Evolutionary conservation across 2,888 invertebrate species (phyloP).

Genomic region (Cacoxenus indagator): DNA sequence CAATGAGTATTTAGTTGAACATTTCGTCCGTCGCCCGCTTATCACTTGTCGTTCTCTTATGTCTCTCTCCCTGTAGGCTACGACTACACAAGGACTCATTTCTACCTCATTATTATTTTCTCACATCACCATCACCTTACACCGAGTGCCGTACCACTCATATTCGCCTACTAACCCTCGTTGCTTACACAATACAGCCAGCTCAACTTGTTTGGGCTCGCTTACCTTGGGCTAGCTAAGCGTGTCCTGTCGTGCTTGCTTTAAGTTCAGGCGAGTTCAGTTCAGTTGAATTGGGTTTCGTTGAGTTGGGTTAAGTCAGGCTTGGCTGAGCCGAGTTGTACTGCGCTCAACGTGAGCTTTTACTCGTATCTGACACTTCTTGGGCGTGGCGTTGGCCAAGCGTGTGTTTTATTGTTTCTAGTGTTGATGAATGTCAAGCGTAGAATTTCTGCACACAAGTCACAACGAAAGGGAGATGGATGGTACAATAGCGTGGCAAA

Average conservation of each 20-base stretch:
- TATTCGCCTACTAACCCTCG: slow-evolving; percentile 9
- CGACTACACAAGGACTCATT: neutral
- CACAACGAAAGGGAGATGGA: neutral
- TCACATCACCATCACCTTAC: slow-evolving; percentile 32
- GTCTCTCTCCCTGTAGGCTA: slow-evolving; percentile 3
- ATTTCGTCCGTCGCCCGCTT: neutral
- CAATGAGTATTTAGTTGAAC: slow-evolving; percentile 21
- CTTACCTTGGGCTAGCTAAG: no score
- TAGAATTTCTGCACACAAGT: slow-evolving; percentile 1
- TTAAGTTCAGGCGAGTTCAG: no score
- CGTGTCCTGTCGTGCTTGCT: no score
- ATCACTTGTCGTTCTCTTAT: neutral
- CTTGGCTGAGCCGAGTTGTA: no score
- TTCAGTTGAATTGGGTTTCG: no score
- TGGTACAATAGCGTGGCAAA: no score
- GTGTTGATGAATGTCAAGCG: slow-evolving; percentile 20
- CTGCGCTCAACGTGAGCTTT: no score
- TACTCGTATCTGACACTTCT: neutral
- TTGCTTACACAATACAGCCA: slow-evolving; percentile 8
- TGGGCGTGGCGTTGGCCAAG: slow-evolving; percentile 8
- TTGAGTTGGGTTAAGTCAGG: no score
- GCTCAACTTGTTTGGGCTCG: no score
- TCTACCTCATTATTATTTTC: slow-evolving; percentile 1
- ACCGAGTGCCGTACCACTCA: slow-evolving; percentile 47
- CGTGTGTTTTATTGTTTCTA: slow-evolving; percentile 12